These are phyloP conservation scores for Nanorana parkeri DNA, from an alignment of 2,113 vertebrate genomes.

Conservation along the genomic window DNA sequence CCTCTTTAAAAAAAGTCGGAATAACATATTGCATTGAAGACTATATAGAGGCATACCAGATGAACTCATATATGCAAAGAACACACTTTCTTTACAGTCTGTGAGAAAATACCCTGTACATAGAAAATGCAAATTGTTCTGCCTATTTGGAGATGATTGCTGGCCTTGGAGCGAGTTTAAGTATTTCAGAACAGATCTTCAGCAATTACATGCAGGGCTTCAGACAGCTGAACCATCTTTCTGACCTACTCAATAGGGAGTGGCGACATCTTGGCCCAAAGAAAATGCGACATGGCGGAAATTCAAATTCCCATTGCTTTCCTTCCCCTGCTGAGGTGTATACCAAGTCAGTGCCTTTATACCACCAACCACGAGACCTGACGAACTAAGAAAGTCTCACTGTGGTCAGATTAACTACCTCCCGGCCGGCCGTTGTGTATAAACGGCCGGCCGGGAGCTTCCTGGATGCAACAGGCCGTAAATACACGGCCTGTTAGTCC, in stretches of 20 bases:
- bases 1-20: too few relatives aligned
- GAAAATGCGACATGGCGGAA: slow-evolving; percentile 27
- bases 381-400: slow-evolving; percentile 42
- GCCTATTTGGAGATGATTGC: neutral
- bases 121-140: neutral
- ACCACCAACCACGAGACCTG: slow-evolving; percentile 35
- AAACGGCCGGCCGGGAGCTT: too few relatives aligned
- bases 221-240: slow-evolving; percentile 36
- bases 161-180: neutral
- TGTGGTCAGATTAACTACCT: slow-evolving; percentile 43
- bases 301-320: slow-evolving; percentile 41
- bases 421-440: too few relatives aligned
- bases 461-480: too few relatives aligned
- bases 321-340: slow-evolving; percentile 35
- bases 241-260: slow-evolving; percentile 23
- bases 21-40: too few relatives aligned
- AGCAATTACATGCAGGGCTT: neutral
- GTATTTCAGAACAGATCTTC: neutral
- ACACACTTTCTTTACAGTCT: too few relatives aligned
- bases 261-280: slow-evolving; percentile 13
- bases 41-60: too few relatives aligned
- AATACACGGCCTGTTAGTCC: too few relatives aligned
- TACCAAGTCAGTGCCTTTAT: slow-evolving; percentile 29
- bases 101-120: too few relatives aligned
- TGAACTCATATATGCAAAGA: too few relatives aligned